Base-by-base conservation (phyloP, 2,797 vertebrate species). In the Pempheris klunzingeri region DNA sequence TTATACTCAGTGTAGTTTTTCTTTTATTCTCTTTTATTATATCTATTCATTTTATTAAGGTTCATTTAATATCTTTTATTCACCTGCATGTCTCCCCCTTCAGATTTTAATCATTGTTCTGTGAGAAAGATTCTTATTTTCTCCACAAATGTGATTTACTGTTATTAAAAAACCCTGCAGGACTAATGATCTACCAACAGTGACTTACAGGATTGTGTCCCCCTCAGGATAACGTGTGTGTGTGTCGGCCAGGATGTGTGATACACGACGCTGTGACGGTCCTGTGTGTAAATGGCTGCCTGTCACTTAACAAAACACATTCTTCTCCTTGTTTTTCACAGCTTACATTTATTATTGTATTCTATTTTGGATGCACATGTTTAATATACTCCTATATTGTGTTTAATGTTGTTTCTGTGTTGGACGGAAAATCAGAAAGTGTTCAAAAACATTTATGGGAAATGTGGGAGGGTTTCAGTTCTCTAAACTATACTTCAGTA, bases 401-500 rank as follows among this genome's bases (percentile, higher is more conserved):
- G n/a, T n/a, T n/a, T n/a, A n/a, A n/a, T n/a, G n/a, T n/a, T n/a
- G n/a, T n/a, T n/a, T n/a, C n/a, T n/a, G n/a, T n/a, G n/a, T n/a
- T 32, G 10, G 57, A 41, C 15, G 30, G 14, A 70, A 77, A 66
- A 38, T 64, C 38, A 58, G 18, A 41, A 49, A 18, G 26, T 20
- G 18, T 15, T 62, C 11, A 59, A 47, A 36, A 55, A n/a, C 0
- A 1, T 55, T 47, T 34, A 8, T 64, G 58, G 47, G 17, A 74
- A 74, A 71, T 18, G 24, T 26, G 17, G 8, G 1, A 39, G 30
- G 26, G 10, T 81, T 83, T 84, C 50, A 68, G 55, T 79, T 78
- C 64, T 64, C 57, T 39, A 28, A 85, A 68, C 22, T 46, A 17
- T 46, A 22, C 14, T 32, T 13, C 15, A 41, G 15, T 44, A 47